Evolutionary conservation across 2,888 invertebrate genomes (phyloP).

Genomic region (Sabatieria punctata): DNA sequence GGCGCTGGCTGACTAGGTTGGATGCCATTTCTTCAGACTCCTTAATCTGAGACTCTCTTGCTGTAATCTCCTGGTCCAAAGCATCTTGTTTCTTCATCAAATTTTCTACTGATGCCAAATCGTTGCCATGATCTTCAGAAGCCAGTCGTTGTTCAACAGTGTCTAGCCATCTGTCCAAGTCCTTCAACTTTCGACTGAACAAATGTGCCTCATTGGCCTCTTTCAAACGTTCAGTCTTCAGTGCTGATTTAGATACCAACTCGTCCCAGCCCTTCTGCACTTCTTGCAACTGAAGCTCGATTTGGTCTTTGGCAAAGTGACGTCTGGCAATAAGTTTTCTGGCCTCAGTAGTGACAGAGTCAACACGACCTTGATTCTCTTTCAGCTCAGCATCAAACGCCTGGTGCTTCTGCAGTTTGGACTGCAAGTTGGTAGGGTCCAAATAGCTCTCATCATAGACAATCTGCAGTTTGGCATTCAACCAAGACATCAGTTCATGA

Average conservation of each 20-base stretch:
- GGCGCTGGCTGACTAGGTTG: conserved; percentile 42
- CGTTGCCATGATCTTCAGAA: conserved; percentile 64
- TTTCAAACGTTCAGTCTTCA: conserved; percentile 42
- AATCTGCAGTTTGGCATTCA: conserved; percentile 76
- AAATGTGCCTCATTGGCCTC: conserved; percentile 25
- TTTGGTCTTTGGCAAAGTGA: conserved; percentile 63
- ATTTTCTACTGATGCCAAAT: conserved; percentile 64
- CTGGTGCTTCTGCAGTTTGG: conserved; percentile 53
- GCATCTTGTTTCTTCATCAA: conserved; percentile 45
- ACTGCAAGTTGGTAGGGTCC: conserved; percentile 72
- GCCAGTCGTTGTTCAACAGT: conserved; percentile 60
- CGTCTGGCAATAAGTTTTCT: conserved; percentile 46
- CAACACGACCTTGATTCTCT: conserved; percentile 54
- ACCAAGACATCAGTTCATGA: conserved; percentile 50
- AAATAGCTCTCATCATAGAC: conserved; percentile 82
- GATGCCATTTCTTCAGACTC: conserved; percentile 53
- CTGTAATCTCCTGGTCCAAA: conserved; percentile 13
- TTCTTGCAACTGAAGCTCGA: conserved; percentile 62
- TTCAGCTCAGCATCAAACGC: conserved; percentile 86
- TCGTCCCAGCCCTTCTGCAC: conserved; percentile 71
- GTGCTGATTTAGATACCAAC: conserved; percentile 51
- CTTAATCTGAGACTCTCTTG: conserved; percentile 40
- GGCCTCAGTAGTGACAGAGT: conserved; percentile 30
- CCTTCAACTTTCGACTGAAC: conserved; percentile 62
- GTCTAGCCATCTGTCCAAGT: conserved; percentile 81